phyloP scores from a whole-genome alignment of 2,888 invertebrate species.

The Craniophora ligustri region DNA sequence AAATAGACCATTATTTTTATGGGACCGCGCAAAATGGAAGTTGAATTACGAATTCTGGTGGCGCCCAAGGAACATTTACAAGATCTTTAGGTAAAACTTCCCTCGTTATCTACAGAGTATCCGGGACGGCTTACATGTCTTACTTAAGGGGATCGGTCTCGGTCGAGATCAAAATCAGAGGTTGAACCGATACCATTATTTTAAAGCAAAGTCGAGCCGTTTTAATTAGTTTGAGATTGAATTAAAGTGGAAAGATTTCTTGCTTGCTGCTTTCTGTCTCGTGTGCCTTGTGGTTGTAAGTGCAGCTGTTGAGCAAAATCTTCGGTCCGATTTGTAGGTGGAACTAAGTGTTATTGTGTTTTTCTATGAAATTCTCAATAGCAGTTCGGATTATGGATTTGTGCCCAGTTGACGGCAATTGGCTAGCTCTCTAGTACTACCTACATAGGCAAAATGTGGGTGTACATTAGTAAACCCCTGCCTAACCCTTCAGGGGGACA shows the following conservation, averaged over 20 bases:
- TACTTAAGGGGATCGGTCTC: slow-evolving; percentile 48
- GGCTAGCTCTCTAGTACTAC: too few relatives aligned
- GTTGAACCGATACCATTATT: slow-evolving; percentile 44
- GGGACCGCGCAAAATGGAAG: slow-evolving; percentile 56
- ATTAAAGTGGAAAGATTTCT: background rate
- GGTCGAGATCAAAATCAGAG: slow-evolving; percentile 44
- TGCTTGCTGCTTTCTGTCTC: background rate
- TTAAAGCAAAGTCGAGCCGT: slow-evolving; percentile 25
- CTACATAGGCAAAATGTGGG: too few relatives aligned
- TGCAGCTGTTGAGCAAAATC: too few relatives aligned
- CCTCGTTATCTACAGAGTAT: slow-evolving; percentile 64
- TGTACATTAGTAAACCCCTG: too few relatives aligned
- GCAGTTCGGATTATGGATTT: too few relatives aligned
- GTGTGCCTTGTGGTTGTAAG: too few relatives aligned
- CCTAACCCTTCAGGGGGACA: too few relatives aligned
- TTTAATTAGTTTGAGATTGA: slow-evolving; percentile 40
- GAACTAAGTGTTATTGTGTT: too few relatives aligned
- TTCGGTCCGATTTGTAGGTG: too few relatives aligned
- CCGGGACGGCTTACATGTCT: slow-evolving; percentile 56
- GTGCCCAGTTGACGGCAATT: too few relatives aligned
- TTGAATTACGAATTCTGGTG: slow-evolving; percentile 65
- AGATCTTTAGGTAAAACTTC: slow-evolving; percentile 65
- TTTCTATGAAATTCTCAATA: too few relatives aligned
- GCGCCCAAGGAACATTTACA: slow-evolving; percentile 65
- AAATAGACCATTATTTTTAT: slow-evolving; percentile 58